phyloP scores from a whole-genome alignment of 2,888 invertebrate species.

The Seladonia tumulorum region DNA sequence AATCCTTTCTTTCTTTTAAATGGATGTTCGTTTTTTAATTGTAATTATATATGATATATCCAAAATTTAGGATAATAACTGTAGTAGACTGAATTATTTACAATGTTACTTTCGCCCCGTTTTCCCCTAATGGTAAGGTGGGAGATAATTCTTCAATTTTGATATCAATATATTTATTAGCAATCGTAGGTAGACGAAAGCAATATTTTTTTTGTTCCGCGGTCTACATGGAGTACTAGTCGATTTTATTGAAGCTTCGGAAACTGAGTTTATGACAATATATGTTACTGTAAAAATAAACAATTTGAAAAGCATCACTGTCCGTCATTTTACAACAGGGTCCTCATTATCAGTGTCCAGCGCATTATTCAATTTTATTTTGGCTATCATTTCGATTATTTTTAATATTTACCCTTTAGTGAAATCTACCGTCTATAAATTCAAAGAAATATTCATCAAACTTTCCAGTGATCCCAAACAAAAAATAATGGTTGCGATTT shows the following conservation, averaged over 20 bases:
- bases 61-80: too few species aligned
- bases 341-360: not conserved
- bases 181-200: not conserved
- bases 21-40: too few species aligned
- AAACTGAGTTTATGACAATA: conserved; percentile 25
- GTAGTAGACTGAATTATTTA: too few species aligned
- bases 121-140: too few species aligned
- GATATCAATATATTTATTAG: conserved; percentile 11
- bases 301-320: conserved; percentile 26
- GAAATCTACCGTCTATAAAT: not conserved
- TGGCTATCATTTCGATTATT: not conserved
- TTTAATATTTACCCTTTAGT: not conserved
- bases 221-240: conserved; percentile 45
- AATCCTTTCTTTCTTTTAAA: too few species aligned
- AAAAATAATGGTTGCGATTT: not conserved
- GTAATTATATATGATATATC: too few species aligned
- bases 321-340: not conserved
- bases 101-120: too few species aligned
- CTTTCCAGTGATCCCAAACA: not conserved
- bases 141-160: not conserved
- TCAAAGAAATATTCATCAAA: not conserved
- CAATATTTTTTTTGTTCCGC: conserved; percentile 42
- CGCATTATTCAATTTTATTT: too few species aligned
- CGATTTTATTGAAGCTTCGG: conserved; percentile 18
- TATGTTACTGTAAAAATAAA: conserved; percentile 38